Evolutionary conservation across 2,113 vertebrate species (phyloP).

Genomic region (Gorsachius goisagi): DNA sequence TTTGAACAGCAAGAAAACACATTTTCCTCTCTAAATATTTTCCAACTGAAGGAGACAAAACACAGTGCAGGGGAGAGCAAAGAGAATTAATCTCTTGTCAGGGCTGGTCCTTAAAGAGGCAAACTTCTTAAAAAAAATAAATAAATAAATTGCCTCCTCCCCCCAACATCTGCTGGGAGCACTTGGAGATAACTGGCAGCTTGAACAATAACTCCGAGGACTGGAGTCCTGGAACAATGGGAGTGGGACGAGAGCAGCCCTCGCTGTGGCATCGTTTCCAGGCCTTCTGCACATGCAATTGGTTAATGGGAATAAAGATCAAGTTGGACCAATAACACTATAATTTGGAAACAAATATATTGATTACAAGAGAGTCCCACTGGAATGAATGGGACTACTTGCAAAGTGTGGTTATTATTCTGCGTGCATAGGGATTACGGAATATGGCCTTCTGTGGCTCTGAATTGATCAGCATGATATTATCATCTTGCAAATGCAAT

Average conservation of each 20-base stretch:
- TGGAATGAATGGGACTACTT: neutral
- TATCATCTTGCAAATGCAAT: neutral
- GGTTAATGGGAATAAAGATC: conserved; percentile 49
- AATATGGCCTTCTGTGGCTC: neutral
- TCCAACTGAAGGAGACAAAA: neutral
- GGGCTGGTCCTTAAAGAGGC: neutral
- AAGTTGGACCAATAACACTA: conserved; percentile 66
- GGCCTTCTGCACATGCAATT: conserved; percentile 55
- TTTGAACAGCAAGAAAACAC: conserved; percentile 3
- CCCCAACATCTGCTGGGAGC: conserved; percentile 60
- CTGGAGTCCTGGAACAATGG: conserved; percentile 43
- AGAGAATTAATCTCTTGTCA: neutral
- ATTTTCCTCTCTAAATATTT: conserved; percentile 8
- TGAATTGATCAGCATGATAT: conserved; percentile 1
- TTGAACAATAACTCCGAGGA: conserved; percentile 45
- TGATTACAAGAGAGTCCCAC: conserved; percentile 57
- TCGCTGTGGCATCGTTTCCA: conserved; percentile 48
- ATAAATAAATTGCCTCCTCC: neutral
- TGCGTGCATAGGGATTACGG: neutral
- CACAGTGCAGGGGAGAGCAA: neutral
- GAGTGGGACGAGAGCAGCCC: conserved; percentile 54
- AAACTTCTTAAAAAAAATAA: conserved; percentile 36
- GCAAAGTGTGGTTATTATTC: neutral
- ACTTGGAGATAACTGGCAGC: conserved; percentile 59
- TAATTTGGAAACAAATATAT: conserved; percentile 71